Evolutionary conservation across 2,797 vertebrate species (phyloP), one percentile per base, ranked within the genome.

Genomic region (Myiotriccus ornatus): DNA sequence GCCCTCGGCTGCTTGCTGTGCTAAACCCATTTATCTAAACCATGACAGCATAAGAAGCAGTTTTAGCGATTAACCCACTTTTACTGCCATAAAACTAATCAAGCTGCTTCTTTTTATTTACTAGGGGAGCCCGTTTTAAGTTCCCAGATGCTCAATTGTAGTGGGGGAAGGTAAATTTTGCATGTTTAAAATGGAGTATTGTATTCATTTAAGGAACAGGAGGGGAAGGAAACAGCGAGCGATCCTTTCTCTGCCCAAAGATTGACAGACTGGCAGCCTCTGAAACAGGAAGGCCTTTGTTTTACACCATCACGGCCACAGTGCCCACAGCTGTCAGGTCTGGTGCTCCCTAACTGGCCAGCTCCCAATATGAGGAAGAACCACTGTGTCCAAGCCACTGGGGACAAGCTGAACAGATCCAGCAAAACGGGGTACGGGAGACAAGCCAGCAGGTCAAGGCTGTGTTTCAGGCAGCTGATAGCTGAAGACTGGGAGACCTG

Each of bases 31-130:
- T 90, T 91, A 70, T 91, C 87, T 88, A 85, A 93, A 82, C 67
- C 91, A 6, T 70, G 92, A 82, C 91, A 93, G 79, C 57, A 17
- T 67, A 71, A 95, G 76, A 85, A 83, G 69, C 62, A 46, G 70
- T 93, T 88, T 87, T 79, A 78, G 89, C 0, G 44, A 91, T 96
- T 96, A 96, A 90, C 76, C 82, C 91, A 81, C 57, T 94, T 96
- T 86, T 84, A 39, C 87, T 79, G 59, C 69, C 71, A 27, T 60
- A 86, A 93, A 96, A 91, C 67, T 81, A 63, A 91, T 90, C 84
- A 92, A 78, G 82, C 89, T 65, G 69, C 41, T 89, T 34, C 43
- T 91, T 75, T 91, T 71, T 93, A 67, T 94, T 94, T 92, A 83
- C 39, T 44, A 23, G 14, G 5, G 21, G 57, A 81, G 55, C 24